Evolutionary conservation across 2,797 vertebrate genomes (phyloP).

Genomic region (Cirrhinus mrigala): DNA sequence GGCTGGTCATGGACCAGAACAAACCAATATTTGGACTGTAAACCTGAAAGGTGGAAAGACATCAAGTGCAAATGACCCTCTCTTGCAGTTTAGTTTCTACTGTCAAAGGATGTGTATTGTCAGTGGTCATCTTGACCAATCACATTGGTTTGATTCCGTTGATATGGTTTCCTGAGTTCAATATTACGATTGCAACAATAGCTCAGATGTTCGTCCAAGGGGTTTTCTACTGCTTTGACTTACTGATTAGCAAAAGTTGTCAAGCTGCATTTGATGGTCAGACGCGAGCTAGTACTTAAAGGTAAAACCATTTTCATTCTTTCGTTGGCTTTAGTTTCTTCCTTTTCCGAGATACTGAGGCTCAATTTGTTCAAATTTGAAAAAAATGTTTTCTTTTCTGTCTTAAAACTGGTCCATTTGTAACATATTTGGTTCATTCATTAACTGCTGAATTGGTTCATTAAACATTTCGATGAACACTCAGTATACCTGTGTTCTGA

Average conservation of each 20-base stretch:
- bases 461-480: constrained; percentile 62
- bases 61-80: constrained; percentile 33
- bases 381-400: constrained; percentile 27
- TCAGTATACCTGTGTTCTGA: constrained; percentile 34
- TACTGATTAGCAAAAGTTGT: constrained; percentile 39
- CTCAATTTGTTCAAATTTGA: constrained; percentile 9
- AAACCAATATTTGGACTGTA: constrained; percentile 21
- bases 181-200: constrained; percentile 43
- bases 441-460: constrained; percentile 56
- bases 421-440: constrained; percentile 57
- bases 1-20: constrained; percentile 26
- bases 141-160: constrained; percentile 40
- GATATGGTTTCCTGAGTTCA: constrained; percentile 36
- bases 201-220: constrained; percentile 25
- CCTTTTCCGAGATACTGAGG: constrained; percentile 27
- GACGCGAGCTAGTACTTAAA: constrained; percentile 21
- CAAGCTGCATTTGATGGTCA: constrained; percentile 24
- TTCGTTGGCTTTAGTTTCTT: constrained; percentile 40
- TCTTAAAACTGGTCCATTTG: constrained; percentile 55
- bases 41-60: background rate
- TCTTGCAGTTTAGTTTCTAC: constrained; percentile 40
- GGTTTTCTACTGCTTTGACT: constrained; percentile 45
- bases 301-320: constrained; percentile 14
- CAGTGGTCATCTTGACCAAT: constrained; percentile 25
- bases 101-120: constrained; percentile 28